phyloP scores from a whole-genome alignment of 2,113 vertebrate genomes.

The Notiomystis cincta region DNA sequence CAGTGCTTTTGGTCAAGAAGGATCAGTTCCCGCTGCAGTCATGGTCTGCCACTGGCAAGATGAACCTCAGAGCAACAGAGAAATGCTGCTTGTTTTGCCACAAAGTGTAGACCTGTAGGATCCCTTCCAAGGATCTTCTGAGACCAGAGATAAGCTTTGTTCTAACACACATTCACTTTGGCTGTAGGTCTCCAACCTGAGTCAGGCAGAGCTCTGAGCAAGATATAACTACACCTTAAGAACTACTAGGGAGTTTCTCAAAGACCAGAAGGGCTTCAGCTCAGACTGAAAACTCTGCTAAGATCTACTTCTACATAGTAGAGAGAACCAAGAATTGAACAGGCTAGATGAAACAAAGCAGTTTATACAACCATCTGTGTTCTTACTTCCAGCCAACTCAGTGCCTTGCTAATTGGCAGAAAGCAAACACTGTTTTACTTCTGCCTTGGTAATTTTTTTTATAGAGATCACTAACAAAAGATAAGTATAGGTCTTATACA shows the following conservation, averaged over 20 bases:
- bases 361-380: not conserved
- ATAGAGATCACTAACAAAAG: not conserved
- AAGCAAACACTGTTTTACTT: not conserved
- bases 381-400: not conserved
- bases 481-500: not conserved
- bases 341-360: not conserved
- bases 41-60: not conserved
- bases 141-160: not conserved
- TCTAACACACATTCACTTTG: not conserved
- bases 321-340: not conserved
- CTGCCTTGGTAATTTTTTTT: not conserved
- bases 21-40: not conserved
- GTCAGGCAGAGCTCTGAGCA: not conserved
- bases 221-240: not conserved
- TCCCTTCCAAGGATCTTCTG: not conserved
- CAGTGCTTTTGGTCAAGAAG: accelerated
- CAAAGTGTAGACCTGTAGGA: not conserved
- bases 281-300: not conserved
- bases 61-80: not conserved
- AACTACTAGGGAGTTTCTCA: not conserved
- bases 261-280: not conserved
- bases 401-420: not conserved
- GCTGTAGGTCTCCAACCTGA: not conserved
- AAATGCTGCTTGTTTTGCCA: not conserved
- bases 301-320: not conserved